A percentile compares a stretch with the other conserved stretches of the same genome.
Evolutionary conservation across 2,888 invertebrate species (phyloP).

Genomic region (Heteromyza rotundicornis): DNA sequence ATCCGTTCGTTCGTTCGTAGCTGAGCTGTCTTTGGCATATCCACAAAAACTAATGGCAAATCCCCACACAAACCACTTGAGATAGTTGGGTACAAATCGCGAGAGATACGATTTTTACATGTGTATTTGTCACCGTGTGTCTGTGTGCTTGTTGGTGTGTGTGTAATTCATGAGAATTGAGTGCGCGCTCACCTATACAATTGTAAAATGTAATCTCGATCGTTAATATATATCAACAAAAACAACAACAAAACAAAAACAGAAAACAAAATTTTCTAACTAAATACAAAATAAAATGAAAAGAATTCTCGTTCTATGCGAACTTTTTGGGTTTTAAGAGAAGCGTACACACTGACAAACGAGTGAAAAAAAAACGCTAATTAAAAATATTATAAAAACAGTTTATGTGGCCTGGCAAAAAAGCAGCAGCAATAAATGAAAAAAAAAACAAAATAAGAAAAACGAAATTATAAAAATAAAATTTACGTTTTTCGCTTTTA

Average conservation of each 20-base stretch:
- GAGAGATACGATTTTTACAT: no score
- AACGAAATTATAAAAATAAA: conserved; percentile 49
- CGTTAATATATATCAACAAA: background rate
- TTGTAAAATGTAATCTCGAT: background rate
- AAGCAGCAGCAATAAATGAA: conserved; percentile 25
- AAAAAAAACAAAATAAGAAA: conserved; percentile 41
- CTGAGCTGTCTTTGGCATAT: background rate
- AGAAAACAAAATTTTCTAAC: conserved; percentile 28
- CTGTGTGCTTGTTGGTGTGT: no score
- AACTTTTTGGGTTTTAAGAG: no score
- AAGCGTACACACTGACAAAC: no score
- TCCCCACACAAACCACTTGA: background rate
- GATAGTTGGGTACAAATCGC: no score
- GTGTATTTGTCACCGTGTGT: no score
- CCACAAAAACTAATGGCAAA: background rate
- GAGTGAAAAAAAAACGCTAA: background rate
- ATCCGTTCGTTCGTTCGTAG: background rate
- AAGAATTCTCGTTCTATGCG: background rate
- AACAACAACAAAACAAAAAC: background rate
- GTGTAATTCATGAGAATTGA: background rate
- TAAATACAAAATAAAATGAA: conserved; percentile 1
- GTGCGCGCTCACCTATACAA: background rate
- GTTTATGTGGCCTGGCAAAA: no score
- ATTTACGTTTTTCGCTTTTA: conserved; percentile 12
- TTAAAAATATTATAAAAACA: conserved; percentile 2